Evolutionary conservation across 2,797 vertebrate genomes (phyloP).

Genomic region (Bovichtus variegatus): DNA sequence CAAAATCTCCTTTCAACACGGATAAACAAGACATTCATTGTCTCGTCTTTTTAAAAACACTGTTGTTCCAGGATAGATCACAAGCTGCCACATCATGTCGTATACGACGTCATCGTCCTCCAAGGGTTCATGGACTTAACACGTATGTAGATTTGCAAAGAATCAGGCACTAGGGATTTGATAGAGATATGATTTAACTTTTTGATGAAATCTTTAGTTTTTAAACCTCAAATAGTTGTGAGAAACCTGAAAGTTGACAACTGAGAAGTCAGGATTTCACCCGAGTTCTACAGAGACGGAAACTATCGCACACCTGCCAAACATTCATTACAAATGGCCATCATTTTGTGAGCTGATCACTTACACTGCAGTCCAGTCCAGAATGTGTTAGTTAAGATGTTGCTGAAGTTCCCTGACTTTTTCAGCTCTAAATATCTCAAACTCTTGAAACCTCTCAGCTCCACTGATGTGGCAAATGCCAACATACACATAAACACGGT

Average conservation of each 20-base stretch:
- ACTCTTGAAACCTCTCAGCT: slow-evolving; percentile 19
- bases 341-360: background rate
- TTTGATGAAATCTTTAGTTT: background rate
- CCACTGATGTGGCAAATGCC: slow-evolving; percentile 21
- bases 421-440: slow-evolving; percentile 8
- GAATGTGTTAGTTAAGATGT: background rate
- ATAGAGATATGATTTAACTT: background rate
- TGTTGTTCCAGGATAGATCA: no score
- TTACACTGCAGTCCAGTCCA: background rate
- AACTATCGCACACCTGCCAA: background rate
- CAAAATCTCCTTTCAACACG: no score
- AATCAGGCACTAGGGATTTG: background rate
- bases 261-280: background rate
- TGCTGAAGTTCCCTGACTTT: slow-evolving; percentile 1
- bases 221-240: background rate
- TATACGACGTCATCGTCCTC: no score
- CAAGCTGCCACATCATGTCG: no score
- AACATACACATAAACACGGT: slow-evolving; percentile 37
- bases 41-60: no score
- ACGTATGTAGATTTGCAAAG: background rate
- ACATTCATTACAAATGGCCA: background rate
- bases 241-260: background rate
- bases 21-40: no score
- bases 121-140: background rate
- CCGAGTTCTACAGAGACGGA: background rate